Base-by-base conservation (phyloP, 2,888 invertebrate genomes). In the Tetheella fluctuosa region DNA sequence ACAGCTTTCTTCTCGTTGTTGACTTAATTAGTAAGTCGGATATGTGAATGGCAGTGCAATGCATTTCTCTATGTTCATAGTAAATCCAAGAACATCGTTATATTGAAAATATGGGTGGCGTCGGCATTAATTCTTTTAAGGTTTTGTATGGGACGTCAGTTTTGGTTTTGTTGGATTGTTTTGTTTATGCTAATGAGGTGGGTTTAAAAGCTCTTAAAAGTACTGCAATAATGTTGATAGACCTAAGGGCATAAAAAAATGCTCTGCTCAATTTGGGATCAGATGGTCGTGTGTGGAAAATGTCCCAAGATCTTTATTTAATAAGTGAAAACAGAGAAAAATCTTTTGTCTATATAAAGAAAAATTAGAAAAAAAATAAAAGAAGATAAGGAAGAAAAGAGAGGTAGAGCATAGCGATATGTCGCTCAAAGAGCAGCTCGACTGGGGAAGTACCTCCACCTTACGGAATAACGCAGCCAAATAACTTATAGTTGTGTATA, bases 1-100 rank as follows among this genome's bases (percentile, higher is more conserved):
- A 91, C 85, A 89, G 89, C 89, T 91, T 88, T 90, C 91, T 90
- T 90, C 90, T 85, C 80, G 80, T 80, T 84, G 89, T 81, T 90
- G 91, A 91, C 92, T 92, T 92, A 92, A 92, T 92, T 92, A 92
- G 91, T 90, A 86, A 90, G 86, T 83, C 90, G 89, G 91, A 91
- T 92, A 92, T 91, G 91, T 91, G 92, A 92, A 89, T 91, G 92
- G 91, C 92, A 92, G 89, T 79, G 85, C 90, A 92, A 92, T 92
- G 92, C 89, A 77, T 83, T 48, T 80, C 81, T 73, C 73, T 74
- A 70, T 79, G 83, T 84, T 83, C 81, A 82, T 75, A 78, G 85
- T 86, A 89, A 87, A 88, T 86, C 81, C 82, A 85, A 76, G 86
- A 87, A 86, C 85, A 85, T 91, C 91, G 89, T 91, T 92, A 91